Conservation (phyloP, 1,140 invertebrate species). For the Muscidifurax raptorellus region DNA sequence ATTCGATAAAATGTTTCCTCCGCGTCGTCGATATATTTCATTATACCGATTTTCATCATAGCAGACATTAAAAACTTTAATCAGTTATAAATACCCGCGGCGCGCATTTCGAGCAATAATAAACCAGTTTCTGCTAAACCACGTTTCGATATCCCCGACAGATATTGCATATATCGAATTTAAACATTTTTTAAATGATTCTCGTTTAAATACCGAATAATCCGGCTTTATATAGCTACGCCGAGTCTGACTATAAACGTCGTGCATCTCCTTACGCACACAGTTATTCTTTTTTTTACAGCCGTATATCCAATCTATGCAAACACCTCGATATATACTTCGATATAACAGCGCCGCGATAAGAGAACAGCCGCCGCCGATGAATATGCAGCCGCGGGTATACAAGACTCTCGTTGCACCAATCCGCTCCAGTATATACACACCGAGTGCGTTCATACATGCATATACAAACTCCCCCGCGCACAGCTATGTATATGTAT, state of each 20-base stretch:
- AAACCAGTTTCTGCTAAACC: too few relatives aligned
- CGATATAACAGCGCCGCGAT: not conserved
- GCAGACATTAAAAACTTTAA: too few relatives aligned
- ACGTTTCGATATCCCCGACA: too few relatives aligned
- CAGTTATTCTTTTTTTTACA: not conserved
- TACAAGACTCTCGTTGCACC: not conserved
- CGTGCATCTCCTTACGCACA: not conserved
- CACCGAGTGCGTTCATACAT: slow-evolving; percentile 47
- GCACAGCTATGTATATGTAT: slow-evolving; percentile 47
- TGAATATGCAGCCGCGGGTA: not conserved
- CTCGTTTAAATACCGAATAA: too few relatives aligned
- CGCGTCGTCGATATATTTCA: too few relatives aligned
- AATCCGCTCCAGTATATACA: slow-evolving; percentile 15
- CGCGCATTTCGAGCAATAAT: too few relatives aligned
- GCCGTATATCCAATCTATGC: too few relatives aligned
- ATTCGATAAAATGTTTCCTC: too few relatives aligned
- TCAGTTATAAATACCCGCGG: too few relatives aligned
- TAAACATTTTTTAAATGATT: too few relatives aligned
- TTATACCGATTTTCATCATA: too few relatives aligned
- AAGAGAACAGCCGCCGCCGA: not conserved
- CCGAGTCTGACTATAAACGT: not conserved
- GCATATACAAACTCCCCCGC: not conserved
- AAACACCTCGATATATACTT: not conserved
- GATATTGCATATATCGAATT: too few relatives aligned
- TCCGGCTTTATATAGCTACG: not conserved